Base-by-base conservation (phyloP, 2,888 invertebrate species). In the Lutraria lutraria region DNA sequence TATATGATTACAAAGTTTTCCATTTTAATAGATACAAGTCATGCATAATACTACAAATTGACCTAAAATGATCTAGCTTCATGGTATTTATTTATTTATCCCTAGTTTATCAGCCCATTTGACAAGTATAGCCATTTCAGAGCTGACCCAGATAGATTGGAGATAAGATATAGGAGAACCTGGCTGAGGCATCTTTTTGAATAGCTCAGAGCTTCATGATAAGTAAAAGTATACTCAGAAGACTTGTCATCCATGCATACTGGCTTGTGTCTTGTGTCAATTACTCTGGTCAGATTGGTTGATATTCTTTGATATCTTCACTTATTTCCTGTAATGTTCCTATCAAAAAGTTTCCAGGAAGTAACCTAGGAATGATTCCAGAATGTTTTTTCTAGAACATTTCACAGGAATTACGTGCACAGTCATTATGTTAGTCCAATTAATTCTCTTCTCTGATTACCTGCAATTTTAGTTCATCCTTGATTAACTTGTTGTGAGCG, bases 271-370 rank as follows among this genome's bases (percentile, higher is more conserved):
- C 63, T 68, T 25, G 25, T 68, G 63, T 68, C 63, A 25, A n/a
- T 68, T n/a, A 72, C 3, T 68, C n/a, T 72, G 83, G 72, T 83
- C 68, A 83, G 53, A 43, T 21, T 13, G 19, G 29, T 13, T 72
- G 72, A 83, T 68, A 52, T 25, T 29, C 63, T 68, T 43, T 83
- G 83, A 83, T 72, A 83, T 43, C 25, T 72, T 68, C 34, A 52
- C 72, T 72, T 43, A 10, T n/a, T 15, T 52, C 34, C 53, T 83
- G 68, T 83, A 52, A 72, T 68, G 72, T 83, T 68, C 72, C 83
- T 25, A 72, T 83, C 81, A 81, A 21, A 53, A 68, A 12, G n/a
- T 25, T 8, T 68, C n/a, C 63, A 25, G 63, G 63, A 68, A 68
- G 63, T 68, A 25, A 68, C 21, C n/a, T 12, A 25, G 63, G 25